Evolutionary conservation across 1,140 invertebrate genomes (phyloP).

Genomic region (Steinernema feltiae): DNA sequence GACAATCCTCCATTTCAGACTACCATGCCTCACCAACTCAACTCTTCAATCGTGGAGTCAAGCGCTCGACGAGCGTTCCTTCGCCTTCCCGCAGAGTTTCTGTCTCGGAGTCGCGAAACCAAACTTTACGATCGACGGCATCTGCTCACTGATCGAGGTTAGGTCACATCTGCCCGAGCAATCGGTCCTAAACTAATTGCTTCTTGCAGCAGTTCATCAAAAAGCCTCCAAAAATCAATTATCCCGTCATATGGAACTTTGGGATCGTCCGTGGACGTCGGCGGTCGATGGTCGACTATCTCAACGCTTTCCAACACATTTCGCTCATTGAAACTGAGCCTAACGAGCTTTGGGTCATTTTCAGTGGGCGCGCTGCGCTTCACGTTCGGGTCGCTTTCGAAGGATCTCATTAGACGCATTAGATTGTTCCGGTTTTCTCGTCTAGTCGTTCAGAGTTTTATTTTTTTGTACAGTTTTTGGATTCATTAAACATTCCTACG

Average conservation of each 20-base stretch:
- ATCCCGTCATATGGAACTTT: neutral
- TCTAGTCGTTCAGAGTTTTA: neutral
- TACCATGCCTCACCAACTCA: neutral
- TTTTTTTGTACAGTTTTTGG: too few species aligned
- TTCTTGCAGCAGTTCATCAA: neutral
- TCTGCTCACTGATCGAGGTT: neutral
- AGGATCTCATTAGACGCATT: neutral
- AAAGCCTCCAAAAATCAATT: neutral
- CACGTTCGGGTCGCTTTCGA: neutral
- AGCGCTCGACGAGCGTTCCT: neutral
- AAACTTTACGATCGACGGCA: neutral
- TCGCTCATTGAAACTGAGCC: neutral
- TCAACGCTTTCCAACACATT: neutral
- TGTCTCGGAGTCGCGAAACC: neutral
- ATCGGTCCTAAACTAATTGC: constrained; percentile 1
- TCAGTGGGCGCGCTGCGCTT: neutral
- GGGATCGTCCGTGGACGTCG: neutral
- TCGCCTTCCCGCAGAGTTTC: neutral
- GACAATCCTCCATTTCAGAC: neutral
- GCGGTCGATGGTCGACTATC: neutral
- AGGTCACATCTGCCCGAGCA: neutral
- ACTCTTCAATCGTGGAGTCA: neutral
- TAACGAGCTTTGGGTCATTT: neutral
- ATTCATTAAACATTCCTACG: too few species aligned
- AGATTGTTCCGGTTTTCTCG: neutral